A percentile compares a stretch with the other conserved stretches of the same genome.
phyloP scores from a whole-genome alignment of 2,797 vertebrate genomes.

The Muscicapa comitata region DNA sequence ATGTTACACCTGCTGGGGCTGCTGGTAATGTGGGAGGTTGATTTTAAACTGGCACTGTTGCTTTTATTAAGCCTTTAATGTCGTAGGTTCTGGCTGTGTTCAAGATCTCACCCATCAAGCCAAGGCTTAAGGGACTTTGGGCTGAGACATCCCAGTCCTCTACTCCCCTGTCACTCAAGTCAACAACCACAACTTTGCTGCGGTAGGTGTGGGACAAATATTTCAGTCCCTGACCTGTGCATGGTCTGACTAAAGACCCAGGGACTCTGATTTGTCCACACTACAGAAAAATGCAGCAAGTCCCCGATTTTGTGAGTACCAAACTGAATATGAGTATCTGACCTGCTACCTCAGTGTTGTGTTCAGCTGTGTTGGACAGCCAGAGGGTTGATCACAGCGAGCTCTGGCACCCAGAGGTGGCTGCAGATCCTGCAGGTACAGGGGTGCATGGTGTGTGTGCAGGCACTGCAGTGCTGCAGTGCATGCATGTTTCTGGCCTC shows the following conservation, averaged over 20 bases:
- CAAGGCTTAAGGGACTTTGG: slow-evolving; percentile 16
- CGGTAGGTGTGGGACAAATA: neutral
- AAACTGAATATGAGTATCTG: neutral
- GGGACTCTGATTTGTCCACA: neutral
- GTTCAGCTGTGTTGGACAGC: neutral
- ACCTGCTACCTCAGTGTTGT: fast-evolving
- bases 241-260: neutral
- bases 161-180: neutral
- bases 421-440: neutral
- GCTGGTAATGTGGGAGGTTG: neutral
- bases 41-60: slow-evolving; percentile 31
- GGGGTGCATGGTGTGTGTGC: neutral
- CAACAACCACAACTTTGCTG: neutral
- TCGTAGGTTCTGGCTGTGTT: neutral
- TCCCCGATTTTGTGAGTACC: neutral
- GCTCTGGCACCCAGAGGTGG: neutral
- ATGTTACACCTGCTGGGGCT: slow-evolving; percentile 37
- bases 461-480: fast-evolving
- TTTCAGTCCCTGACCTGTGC: neutral
- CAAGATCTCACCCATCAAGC: slow-evolving; percentile 21
- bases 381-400: neutral
- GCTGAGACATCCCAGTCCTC: neutral
- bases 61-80: slow-evolving; percentile 60
- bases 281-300: neutral
- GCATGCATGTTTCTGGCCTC: neutral